These are phyloP conservation scores for Dexiosoma caninum DNA, from an alignment of 2,888 invertebrate species.

Conservation along the genomic window DNA sequence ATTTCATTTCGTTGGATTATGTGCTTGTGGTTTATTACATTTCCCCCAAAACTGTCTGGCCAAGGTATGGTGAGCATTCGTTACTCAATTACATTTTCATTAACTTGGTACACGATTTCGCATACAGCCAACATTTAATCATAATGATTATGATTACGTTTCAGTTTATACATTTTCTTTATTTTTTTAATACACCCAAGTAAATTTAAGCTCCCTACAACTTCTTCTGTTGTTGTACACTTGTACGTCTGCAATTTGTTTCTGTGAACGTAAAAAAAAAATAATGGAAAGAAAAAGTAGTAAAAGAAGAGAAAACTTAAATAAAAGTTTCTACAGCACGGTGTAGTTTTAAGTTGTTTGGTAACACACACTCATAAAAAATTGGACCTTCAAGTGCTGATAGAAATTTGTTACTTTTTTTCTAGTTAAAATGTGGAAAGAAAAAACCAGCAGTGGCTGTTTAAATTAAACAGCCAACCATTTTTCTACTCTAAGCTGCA, in stretches of 20 bases:
- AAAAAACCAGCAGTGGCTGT: slow-evolving; percentile 53
- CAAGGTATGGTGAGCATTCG: slow-evolving; percentile 70
- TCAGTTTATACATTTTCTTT: slow-evolving; percentile 8
- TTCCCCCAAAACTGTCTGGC: slow-evolving; percentile 63
- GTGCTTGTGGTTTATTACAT: slow-evolving; percentile 35
- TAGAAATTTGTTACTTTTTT: slow-evolving; percentile 46
- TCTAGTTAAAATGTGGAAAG: slow-evolving; percentile 12
- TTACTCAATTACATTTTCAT: slow-evolving; percentile 79
- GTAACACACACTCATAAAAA: neutral
- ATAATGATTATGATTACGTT: slow-evolving; percentile 77
- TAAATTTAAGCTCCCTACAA: slow-evolving; percentile 20
- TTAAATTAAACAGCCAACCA: slow-evolving; percentile 56
- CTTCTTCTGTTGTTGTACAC: slow-evolving; percentile 46
- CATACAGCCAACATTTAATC: slow-evolving; percentile 77
- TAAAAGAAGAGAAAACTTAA: too few relatives aligned
- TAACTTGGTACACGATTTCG: slow-evolving; percentile 78
- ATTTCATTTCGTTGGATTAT: slow-evolving; percentile 19
- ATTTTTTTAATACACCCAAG: slow-evolving; percentile 21
- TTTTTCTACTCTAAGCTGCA: slow-evolving; percentile 42
- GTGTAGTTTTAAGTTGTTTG: neutral
- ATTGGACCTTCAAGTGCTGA: slow-evolving; percentile 49
- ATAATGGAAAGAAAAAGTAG: neutral
- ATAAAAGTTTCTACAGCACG: neutral
- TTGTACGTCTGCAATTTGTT: slow-evolving; percentile 41
- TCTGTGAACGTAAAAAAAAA: neutral